A percentile compares a stretch with the other conserved stretches of the same genome.
phyloP scores from a whole-genome alignment of 2,113 vertebrate genomes.

The Sturnus vulgaris region DNA sequence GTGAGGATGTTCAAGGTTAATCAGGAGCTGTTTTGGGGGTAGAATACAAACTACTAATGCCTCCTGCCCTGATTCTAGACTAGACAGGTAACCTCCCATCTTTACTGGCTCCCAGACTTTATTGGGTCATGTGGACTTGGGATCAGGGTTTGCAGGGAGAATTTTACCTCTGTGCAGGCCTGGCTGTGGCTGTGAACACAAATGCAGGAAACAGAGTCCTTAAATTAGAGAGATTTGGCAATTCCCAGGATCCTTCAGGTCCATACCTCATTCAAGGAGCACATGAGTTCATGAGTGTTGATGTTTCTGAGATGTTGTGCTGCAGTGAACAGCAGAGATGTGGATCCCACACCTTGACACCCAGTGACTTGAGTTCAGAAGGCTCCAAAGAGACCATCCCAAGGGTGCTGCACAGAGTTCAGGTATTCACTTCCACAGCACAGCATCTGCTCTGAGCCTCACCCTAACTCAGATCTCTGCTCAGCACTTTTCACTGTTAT shows the following conservation, averaged over 20 bases:
- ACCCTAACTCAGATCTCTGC: not conserved
- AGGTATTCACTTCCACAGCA: not conserved
- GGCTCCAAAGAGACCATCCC: not conserved
- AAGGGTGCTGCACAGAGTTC: not conserved
- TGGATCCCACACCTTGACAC: not conserved
- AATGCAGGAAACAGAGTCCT: not conserved
- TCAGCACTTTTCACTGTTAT: not conserved
- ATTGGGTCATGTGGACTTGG: accelerated
- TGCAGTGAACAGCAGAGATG: not conserved
- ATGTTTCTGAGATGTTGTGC: not conserved
- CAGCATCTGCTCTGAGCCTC: not conserved
- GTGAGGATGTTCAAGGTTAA: not conserved
- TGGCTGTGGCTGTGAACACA: not conserved
- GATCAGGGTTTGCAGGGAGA: not conserved
- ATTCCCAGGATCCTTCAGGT: not conserved
- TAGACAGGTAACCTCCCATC: not conserved
- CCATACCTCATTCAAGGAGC: not conserved
- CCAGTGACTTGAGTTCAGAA: not conserved
- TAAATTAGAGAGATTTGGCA: not conserved
- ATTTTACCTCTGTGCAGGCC: not conserved
- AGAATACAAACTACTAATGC: not conserved
- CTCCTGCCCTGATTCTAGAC: not conserved
- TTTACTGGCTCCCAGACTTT: not conserved
- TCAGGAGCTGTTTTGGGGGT: not conserved
- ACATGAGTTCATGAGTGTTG: accelerated